These are phyloP conservation scores for Garra rufa DNA, from an alignment of 2,113 vertebrate genomes.

Conservation along the genomic window DNA sequence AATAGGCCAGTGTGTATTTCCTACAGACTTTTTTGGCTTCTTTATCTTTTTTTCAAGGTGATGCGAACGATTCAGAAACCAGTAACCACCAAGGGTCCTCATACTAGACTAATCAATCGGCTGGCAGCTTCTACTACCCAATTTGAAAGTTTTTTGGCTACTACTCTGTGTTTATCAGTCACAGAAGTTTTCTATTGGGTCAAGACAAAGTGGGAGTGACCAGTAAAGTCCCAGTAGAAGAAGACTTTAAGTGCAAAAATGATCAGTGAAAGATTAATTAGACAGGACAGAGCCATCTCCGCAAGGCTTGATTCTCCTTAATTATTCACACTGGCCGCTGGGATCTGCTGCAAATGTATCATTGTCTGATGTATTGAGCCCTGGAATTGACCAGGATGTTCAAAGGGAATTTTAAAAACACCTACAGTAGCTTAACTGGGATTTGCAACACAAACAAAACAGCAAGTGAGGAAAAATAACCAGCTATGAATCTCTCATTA, in stretches of 20 bases:
- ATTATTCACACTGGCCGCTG: slow-evolving; percentile 69
- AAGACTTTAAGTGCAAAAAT: slow-evolving; percentile 37
- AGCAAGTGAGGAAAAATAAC: slow-evolving; percentile 20
- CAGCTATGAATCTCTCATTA: slow-evolving; percentile 34
- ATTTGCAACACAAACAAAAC: slow-evolving; percentile 33
- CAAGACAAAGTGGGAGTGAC: background rate
- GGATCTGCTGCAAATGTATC: slow-evolving; percentile 65
- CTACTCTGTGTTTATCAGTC: background rate
- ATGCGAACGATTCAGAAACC: slow-evolving; percentile 1
- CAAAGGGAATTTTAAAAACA: slow-evolving; percentile 60
- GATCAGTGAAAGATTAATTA: slow-evolving; percentile 63
- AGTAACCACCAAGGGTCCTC: background rate
- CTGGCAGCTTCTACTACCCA: background rate
- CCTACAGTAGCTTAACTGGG: slow-evolving; percentile 18
- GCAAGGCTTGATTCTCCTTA: slow-evolving; percentile 67
- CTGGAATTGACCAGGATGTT: slow-evolving; percentile 58
- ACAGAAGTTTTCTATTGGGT: background rate
- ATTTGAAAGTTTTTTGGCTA: slow-evolving; percentile 1
- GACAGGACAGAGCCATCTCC: slow-evolving; percentile 44
- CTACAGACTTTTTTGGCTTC: background rate
- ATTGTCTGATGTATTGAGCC: slow-evolving; percentile 69
- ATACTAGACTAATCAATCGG: slow-evolving; percentile 1
- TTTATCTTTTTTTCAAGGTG: background rate
- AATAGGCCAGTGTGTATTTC: background rate
- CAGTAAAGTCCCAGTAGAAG: background rate